Evolutionary conservation across 2,797 vertebrate species (phyloP), one percentile per base, ranked within the genome.

Genomic region (Cygnus olor): DNA sequence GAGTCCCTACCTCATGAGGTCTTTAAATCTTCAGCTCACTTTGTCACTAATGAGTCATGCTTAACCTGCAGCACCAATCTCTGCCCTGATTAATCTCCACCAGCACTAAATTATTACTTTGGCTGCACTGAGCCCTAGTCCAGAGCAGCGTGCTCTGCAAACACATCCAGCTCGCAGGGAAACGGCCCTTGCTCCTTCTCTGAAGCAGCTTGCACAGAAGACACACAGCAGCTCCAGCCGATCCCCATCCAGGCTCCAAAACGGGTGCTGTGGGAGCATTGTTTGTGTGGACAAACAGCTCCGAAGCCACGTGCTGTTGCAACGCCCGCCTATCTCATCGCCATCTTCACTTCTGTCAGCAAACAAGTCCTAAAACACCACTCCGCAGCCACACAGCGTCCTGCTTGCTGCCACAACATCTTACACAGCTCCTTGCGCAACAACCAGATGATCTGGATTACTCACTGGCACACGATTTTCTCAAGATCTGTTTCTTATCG

Each of bases 311-410:
- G 13, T 0, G 1, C 82, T 93, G 90, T 65, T 92, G 93, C 77
- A 96, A 95, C 18, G 3, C 49, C 18, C 3, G 0, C 66, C 66
- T 90, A 89, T 96, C 91, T 96, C 56, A 58, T 42, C 12, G 0
- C 1, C 1, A 94, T 95, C 96, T 94, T 10, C 83, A 6, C 85
- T 56, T 27, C 88, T 93, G 85, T 92, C 93, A 94, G 86, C 95
- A 96, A 94, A 92, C 76, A 80, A 84, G 74, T 34, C 83, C 95
- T 51, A 19, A 87, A 87, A 42, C 61, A 58, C 14, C 36, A 4
- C 53, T 61, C 18, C 65, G 54, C 89, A 89, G 89, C 90, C 69
- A n/a, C 78, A 18, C 20, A 74, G 91, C n/a, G 3, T 47, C 82
- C 82, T 71, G 82, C 77, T 38, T 60, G 73, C 89, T 94, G 89